Evolutionary conservation across 2,113 vertebrate genomes (phyloP).

Genomic region (Haliaeetus leucogaster): DNA sequence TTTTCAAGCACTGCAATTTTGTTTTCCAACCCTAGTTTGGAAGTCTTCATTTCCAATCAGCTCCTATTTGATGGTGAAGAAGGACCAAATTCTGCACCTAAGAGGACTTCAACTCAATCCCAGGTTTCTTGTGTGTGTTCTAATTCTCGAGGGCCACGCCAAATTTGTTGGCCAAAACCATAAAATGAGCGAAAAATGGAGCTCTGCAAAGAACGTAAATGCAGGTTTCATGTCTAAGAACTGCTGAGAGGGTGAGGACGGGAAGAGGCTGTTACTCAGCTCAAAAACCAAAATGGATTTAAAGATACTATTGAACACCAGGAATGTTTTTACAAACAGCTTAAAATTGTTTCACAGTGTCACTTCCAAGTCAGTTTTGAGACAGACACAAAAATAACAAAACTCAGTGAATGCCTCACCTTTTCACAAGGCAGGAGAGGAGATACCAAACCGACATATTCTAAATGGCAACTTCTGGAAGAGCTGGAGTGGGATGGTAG

Average conservation of each 20-base stretch:
- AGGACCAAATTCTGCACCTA: background rate
- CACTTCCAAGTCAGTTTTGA: background rate
- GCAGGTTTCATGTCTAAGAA: background rate
- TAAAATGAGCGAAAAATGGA: background rate
- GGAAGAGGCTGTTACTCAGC: background rate
- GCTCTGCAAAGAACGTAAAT: background rate
- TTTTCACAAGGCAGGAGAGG: rapidly evolving
- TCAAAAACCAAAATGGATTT: background rate
- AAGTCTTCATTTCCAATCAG: background rate
- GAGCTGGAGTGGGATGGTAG: background rate
- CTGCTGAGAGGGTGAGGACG: background rate
- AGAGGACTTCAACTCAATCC: background rate
- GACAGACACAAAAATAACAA: background rate
- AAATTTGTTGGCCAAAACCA: background rate
- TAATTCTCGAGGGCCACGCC: background rate
- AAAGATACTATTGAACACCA: background rate
- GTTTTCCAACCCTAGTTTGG: background rate
- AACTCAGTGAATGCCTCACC: background rate
- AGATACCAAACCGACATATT: background rate
- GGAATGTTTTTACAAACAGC: background rate
- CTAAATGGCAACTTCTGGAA: background rate
- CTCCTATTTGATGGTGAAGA: background rate
- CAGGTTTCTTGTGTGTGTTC: background rate
- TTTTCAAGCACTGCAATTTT: background rate
- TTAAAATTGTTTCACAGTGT: background rate